Conservation (phyloP, 2,797 vertebrate genomes). For the Etheostoma perlongum region DNA sequence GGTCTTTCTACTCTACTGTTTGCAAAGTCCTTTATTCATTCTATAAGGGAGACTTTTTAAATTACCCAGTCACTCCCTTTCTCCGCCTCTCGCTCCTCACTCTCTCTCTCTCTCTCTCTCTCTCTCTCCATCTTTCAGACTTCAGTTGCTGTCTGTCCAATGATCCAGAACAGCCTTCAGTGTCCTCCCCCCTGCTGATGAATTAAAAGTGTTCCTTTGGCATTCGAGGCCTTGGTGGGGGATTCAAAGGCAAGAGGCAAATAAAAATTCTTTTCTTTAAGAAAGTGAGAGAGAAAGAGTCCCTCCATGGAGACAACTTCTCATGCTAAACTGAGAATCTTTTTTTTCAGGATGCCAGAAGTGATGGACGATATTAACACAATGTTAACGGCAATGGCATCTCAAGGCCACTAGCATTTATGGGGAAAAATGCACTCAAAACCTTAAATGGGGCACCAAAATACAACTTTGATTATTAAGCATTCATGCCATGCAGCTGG, state of each 20-base stretch:
- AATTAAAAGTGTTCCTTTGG: conserved; percentile 79
- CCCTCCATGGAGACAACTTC: conserved; percentile 31
- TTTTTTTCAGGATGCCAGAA: conserved; percentile 15
- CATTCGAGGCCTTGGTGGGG: conserved; percentile 59
- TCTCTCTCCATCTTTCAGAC: conserved; percentile 57
- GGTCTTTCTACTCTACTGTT: conserved; percentile 70
- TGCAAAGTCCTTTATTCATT: conserved; percentile 73
- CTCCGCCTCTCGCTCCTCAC: conserved; percentile 36
- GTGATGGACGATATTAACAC: conserved; percentile 44
- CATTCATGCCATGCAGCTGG: conserved; percentile 38
- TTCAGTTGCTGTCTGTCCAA: conserved; percentile 66
- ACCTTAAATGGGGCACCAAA: conserved; percentile 24
- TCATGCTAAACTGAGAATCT: conserved; percentile 22
- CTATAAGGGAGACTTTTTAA: conserved; percentile 72
- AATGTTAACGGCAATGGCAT: conserved; percentile 38
- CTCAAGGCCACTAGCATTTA: conserved; percentile 40
- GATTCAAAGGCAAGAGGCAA: conserved; percentile 67
- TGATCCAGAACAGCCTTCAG: conserved; percentile 79
- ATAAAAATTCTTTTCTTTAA: conserved; percentile 50
- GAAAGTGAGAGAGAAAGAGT: conserved; percentile 41
- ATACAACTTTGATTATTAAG: conserved; percentile 12
- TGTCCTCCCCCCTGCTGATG: conserved; percentile 54
- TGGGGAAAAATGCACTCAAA: conserved; percentile 27
- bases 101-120: conserved; percentile 29
- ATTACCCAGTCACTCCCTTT: conserved; percentile 72